Base-by-base conservation (phyloP, 2,888 invertebrate genomes). In the Oligia strigilis region DNA sequence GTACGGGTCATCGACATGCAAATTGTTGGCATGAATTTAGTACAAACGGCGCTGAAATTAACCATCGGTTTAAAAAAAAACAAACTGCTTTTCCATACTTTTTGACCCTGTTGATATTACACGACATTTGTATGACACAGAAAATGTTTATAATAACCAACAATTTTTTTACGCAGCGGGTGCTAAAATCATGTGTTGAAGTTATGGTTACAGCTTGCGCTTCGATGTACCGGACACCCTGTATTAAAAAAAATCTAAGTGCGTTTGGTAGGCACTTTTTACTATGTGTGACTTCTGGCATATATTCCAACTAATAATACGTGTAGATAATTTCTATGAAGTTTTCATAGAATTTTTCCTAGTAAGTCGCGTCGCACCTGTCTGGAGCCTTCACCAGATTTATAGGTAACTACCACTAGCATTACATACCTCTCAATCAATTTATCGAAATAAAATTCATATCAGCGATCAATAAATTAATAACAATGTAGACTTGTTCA, bases 401-500 rank as follows among this genome's bases (percentile, higher is more conserved):
- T n/a, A n/a, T n/a, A n/a, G n/a, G n/a, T n/a, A n/a, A n/a, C n/a
- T n/a, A 46, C 4, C 43, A n/a, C 29, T 64, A 58, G 1, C 36
- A 55, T 8, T 23, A 11, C 0, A 60, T 23, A 49, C 9, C 66
- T 36, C n/a, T 60, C 52, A 67, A 72, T 67, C 5, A 72, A n/a
- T 67, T 29, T 14, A 8, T 9, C 58, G 8, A 65, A 49, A 36
- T 23, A 4, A 62, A 67, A 49, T 77, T 40, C 23, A 67, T 60
- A 60, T 67, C 29, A 52, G 43, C 29, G 40, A 71, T 71, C 71
- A 49, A 80, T 60, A 29, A 58, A 60, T 5, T 23, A 14, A 43
- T 4, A 52, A 43, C 46, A 79, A 60, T 60, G 72, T 1, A 46
- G 2, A 60, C 65, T 71, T 23, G 67, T 77, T 52, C 64, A 46